Conservation (phyloP, 2,888 invertebrate species). For the Pterostichus madidus region DNA sequence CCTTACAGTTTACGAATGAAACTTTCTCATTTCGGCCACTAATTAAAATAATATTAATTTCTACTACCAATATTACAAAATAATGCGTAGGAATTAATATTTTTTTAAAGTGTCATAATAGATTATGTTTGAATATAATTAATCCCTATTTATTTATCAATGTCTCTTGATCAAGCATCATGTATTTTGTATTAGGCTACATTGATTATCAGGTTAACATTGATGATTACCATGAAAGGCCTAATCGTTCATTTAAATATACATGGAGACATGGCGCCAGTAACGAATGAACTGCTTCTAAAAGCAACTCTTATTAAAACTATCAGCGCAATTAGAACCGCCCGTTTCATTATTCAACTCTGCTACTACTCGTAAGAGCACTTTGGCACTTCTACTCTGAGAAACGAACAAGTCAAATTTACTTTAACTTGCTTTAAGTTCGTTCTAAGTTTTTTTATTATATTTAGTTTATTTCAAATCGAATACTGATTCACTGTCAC, state of each 20-base stretch:
- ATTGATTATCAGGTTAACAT: slow-evolving; percentile 57
- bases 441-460: no score
- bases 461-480: no score
- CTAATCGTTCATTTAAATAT: slow-evolving; percentile 51
- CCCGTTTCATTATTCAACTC: slow-evolving; percentile 29
- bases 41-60: neutral
- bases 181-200: slow-evolving; percentile 30
- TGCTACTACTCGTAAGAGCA: neutral
- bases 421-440: slow-evolving; percentile 4
- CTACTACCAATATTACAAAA: no score
- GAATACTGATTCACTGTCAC: no score
- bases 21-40: no score
- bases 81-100: no score
- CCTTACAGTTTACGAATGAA: no score
- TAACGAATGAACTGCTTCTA: neutral
- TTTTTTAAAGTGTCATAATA: no score
- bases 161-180: slow-evolving; percentile 37
- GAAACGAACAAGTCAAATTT: neutral
- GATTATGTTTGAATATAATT: neutral
- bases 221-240: slow-evolving; percentile 43
- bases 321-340: neutral
- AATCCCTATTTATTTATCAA: slow-evolving; percentile 47
- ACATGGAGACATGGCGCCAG: slow-evolving; percentile 23
- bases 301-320: slow-evolving; percentile 18
- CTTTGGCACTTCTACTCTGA: neutral